These are phyloP conservation scores for Pelmatolapia mariae DNA, from an alignment of 2,113 vertebrate genomes.

Conservation along the genomic window DNA sequence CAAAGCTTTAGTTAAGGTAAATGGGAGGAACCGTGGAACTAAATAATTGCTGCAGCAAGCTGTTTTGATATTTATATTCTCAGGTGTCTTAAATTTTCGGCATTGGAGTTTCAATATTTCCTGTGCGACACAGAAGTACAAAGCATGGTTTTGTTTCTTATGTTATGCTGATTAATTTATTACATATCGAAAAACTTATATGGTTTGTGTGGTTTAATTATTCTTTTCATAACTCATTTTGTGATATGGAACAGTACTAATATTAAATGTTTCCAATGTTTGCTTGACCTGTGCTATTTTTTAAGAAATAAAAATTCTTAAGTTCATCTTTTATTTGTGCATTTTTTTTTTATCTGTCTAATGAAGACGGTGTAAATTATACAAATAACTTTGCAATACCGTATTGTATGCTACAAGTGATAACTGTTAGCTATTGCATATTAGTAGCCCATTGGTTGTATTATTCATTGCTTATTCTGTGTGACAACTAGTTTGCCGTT, in stretches of 20 bases:
- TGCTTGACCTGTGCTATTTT: conserved; percentile 76
- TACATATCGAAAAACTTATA: conserved; percentile 48
- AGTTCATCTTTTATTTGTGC: background rate
- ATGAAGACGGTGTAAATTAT: background rate
- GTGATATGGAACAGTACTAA: conserved; percentile 69
- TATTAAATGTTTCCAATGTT: conserved; percentile 63
- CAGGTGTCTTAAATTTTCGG: conserved; percentile 69
- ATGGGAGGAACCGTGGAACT: conserved; percentile 54
- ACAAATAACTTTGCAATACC: background rate
- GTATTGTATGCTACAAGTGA: background rate
- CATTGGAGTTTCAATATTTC: conserved; percentile 61
- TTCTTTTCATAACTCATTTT: conserved; percentile 66
- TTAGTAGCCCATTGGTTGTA: background rate
- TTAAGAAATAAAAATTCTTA: conserved; percentile 55
- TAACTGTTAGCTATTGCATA: background rate
- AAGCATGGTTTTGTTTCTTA: conserved; percentile 56
- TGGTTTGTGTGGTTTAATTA: conserved; percentile 72
- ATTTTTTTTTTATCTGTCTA: background rate
- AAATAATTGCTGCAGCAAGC: conserved; percentile 61
- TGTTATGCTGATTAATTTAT: conserved; percentile 75
- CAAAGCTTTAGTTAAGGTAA: conserved; percentile 58
- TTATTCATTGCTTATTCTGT: background rate
- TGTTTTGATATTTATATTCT: conserved; percentile 74
- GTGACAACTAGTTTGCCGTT: background rate
- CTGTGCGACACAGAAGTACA: conserved; percentile 60